These are phyloP conservation scores for Allacma fusca DNA, from an alignment of 2,888 invertebrate species.

Conservation along the genomic window DNA sequence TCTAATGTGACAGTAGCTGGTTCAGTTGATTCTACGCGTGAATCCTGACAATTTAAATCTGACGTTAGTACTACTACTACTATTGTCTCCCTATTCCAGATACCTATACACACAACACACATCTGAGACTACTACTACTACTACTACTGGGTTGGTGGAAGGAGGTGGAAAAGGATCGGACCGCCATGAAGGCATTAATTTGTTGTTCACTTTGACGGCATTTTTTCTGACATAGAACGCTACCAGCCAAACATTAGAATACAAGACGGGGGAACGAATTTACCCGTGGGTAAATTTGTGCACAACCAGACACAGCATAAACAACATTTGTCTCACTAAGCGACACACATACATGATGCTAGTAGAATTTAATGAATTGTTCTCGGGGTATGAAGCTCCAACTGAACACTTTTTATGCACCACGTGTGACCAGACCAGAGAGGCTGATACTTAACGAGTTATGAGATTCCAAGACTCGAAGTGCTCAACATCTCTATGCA, in stretches of 20 bases:
- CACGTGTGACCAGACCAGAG: slow-evolving; percentile 28
- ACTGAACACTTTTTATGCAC: slow-evolving; percentile 3
- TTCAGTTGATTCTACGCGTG: slow-evolving; percentile 29
- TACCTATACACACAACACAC: background rate
- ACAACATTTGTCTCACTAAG: slow-evolving; percentile 6
- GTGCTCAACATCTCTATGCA: background rate
- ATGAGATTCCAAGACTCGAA: background rate
- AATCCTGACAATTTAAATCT: slow-evolving; percentile 21
- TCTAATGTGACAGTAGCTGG: slow-evolving; percentile 40
- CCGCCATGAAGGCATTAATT: slow-evolving; percentile 40
- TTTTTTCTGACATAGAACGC: background rate
- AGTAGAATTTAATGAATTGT: background rate
- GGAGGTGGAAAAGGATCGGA: slow-evolving; percentile 20
- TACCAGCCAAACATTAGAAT: background rate
- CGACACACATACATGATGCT: background rate
- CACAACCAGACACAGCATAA: background rate
- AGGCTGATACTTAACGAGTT: slow-evolving; percentile 5
- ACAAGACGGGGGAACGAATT: background rate
- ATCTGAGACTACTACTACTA: background rate
- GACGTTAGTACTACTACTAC: background rate
- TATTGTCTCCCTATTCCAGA: background rate
- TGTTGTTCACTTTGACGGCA: slow-evolving; percentile 41
- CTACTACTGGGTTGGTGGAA: no score
- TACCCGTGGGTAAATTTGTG: slow-evolving; percentile 5
- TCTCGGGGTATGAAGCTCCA: background rate